Base-by-base conservation (phyloP, 2,113 vertebrate species). In the Boulengerochromis microlepis region DNA sequence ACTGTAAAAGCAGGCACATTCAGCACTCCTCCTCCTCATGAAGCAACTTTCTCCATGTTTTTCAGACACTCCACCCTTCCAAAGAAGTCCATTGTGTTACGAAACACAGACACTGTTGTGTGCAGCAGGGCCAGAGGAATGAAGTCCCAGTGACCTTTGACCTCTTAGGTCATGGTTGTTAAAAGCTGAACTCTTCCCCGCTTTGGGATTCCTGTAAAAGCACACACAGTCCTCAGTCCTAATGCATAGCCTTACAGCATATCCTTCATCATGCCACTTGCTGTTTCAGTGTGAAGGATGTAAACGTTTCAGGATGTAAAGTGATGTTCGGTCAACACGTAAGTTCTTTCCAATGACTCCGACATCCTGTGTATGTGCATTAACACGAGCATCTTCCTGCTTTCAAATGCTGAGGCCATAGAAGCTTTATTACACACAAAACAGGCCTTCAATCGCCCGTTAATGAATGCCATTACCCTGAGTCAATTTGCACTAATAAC, bases 321-420 rank as follows among this genome's bases (percentile, higher is more conserved):
- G 42, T 78, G 74, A 78, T 78, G 74, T 31, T 78, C 10, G 1
- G 74, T 78, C 45, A 52, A 78, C 74, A 52, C 18, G 2, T 50
- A 78, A 52, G 45, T 78, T 52, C 24, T 76, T 76, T 50, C 42
- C 42, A 76, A 83, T 74, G 59, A 85, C 64, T 74, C 84, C 24
- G 8, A 87, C 89, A 90, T 94, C 87, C 90, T 89, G 90, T 22
- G 82, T 31, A 4, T 15, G 80, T 87, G 85, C 92, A 90, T 94
- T 92, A 93, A 85, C 74, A 82, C 45, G 9, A 76, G 26, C 74
- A 52, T 52, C 74, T 78, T 78, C 74, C 45, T 52, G 45, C 45
- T 78, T 78, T 78, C 74, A 52, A 33, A 78, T 4, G 2, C 15
- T 52, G 26, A 52, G 18, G 18, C 7, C 45, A 50, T 50, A 2